Conservation (phyloP, 2,888 invertebrate species). For the Hirtodrosophila cameraria region DNA sequence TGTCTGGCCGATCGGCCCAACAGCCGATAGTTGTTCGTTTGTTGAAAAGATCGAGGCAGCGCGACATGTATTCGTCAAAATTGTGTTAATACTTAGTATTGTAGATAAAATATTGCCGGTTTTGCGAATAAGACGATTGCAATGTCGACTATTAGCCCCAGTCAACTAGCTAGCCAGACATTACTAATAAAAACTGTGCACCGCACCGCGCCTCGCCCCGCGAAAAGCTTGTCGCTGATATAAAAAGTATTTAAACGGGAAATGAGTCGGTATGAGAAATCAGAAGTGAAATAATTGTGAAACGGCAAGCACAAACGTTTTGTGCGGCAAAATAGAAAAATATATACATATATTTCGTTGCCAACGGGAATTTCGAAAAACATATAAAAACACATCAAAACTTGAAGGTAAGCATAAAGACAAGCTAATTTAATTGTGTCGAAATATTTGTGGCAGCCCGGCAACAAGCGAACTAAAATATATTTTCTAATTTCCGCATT, state of each 20-base stretch:
- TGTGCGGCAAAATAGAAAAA: constrained; percentile 8
- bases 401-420: constrained; percentile 30
- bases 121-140: constrained; percentile 2
- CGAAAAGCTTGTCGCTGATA: not conserved
- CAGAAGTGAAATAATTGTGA: constrained; percentile 69
- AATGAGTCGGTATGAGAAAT: constrained; percentile 70
- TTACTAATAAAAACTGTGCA: constrained; percentile 47
- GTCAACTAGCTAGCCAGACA: constrained; percentile 28
- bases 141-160: constrained; percentile 5
- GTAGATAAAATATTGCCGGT: constrained; percentile 36
- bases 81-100: constrained; percentile 13
- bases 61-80: not conserved
- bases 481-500: constrained; percentile 8
- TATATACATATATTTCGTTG: constrained; percentile 18
- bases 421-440: constrained; percentile 11
- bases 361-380: constrained; percentile 27
- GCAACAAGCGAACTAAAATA: not conserved
- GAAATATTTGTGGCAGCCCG: constrained; percentile 1
- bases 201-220: constrained; percentile 7
- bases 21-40: constrained; percentile 2
- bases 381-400: constrained; percentile 8
- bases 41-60: constrained; percentile 41
- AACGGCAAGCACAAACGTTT: constrained; percentile 45
- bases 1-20: constrained; percentile 15
- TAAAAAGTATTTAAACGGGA: constrained; percentile 69